These are phyloP conservation scores for Catharus bicknelli DNA, from an alignment of 2,113 vertebrate species.

Conservation along the genomic window DNA sequence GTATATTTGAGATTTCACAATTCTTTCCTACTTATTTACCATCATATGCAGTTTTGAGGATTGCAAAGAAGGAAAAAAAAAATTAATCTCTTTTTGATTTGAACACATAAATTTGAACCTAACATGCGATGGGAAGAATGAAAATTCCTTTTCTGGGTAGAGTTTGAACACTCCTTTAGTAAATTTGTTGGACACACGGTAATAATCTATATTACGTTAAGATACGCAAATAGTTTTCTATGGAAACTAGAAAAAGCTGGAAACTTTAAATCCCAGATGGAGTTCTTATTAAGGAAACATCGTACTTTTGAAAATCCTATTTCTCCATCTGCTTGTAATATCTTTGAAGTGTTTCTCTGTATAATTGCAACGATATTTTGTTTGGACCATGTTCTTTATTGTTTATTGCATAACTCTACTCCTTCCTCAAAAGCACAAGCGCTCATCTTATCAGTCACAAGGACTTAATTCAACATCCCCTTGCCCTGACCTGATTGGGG, in stretches of 20 bases:
- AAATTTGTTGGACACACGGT: not conserved
- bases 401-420: not conserved
- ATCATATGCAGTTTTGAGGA: not conserved
- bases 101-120: not conserved
- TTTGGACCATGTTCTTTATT: not conserved
- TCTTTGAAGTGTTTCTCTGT: not conserved
- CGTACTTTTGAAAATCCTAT: not conserved
- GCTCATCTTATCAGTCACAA: not conserved
- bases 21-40: not conserved
- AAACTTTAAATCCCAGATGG: slow-evolving; percentile 51
- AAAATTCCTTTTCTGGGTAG: not conserved
- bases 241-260: slow-evolving; percentile 49
- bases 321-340: slow-evolving; percentile 54
- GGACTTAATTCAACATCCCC: not conserved
- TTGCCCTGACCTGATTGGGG: not conserved
- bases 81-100: not conserved
- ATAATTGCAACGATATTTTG: not conserved
- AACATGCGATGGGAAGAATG: not conserved
- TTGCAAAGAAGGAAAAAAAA: not conserved
- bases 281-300: slow-evolving; percentile 62
- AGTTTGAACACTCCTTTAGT: not conserved
- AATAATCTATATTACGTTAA: slow-evolving; percentile 44
- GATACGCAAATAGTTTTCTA: slow-evolving; percentile 51
- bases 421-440: not conserved
- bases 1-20: not conserved